Percentiles rank a stretch among this genome's conserved stretches.
Conservation (phyloP, 2,797 vertebrate genomes). For the Notolepis coatsorum region DNA sequence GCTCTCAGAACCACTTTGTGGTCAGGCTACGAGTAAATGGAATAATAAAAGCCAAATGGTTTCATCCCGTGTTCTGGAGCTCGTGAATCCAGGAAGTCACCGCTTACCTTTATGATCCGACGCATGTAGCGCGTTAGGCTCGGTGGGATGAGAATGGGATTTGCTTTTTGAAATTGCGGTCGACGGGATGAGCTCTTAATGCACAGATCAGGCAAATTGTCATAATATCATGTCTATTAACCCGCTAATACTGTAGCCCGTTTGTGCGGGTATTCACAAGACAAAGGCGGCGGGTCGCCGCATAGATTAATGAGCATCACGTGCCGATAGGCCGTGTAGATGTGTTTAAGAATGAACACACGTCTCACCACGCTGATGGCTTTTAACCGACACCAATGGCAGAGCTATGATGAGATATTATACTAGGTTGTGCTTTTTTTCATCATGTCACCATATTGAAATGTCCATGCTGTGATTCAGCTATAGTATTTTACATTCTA, state of each 20-base stretch:
- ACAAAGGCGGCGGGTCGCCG: too few species aligned
- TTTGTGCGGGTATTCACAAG: conserved; percentile 1
- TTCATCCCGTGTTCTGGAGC: conserved; percentile 97
- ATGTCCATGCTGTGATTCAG: not conserved
- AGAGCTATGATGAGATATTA: not conserved
- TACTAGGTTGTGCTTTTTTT: not conserved
- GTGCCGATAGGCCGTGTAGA: too few species aligned
- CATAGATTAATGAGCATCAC: too few species aligned
- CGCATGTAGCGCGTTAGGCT: conserved; percentile 71
- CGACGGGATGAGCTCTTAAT: conserved; percentile 85
- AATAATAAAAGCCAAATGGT: conserved; percentile 99
- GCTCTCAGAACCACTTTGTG: conserved; percentile 98
- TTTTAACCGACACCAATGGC: not conserved
- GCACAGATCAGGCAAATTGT: conserved; percentile 83
- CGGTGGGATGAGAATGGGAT: conserved; percentile 68
- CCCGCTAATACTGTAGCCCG: not conserved
- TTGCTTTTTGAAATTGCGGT: conserved; percentile 70
- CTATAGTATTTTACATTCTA: conserved; percentile 6
- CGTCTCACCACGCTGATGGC: not conserved
- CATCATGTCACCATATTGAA: not conserved
- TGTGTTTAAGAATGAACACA: not conserved
- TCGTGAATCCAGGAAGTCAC: conserved; percentile 94
- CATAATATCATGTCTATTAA: conserved; percentile 41
- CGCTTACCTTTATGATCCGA: conserved; percentile 90
- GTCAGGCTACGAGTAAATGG: conserved; percentile 98